Conservation (phyloP, 2,888 invertebrate genomes). For the Synanthedon formicaeformis region DNA sequence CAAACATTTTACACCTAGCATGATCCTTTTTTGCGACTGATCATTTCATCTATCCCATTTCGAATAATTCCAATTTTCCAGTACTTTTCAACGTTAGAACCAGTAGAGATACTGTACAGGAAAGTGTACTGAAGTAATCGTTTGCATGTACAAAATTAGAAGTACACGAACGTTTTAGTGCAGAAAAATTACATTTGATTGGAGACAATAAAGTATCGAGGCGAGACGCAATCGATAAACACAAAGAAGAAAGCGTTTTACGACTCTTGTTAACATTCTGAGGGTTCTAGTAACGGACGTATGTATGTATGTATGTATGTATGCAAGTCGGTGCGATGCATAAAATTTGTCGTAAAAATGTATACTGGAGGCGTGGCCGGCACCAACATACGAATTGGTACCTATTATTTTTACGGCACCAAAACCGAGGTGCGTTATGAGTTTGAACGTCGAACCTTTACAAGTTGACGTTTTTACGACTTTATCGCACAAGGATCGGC, state of each 20-base stretch:
- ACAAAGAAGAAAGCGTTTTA: slow-evolving; percentile 14
- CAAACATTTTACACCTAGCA: too few relatives aligned
- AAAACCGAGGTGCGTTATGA: slow-evolving; percentile 41
- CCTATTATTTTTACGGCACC: slow-evolving; percentile 33
- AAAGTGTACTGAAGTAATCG: too few relatives aligned
- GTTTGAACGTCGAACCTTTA: slow-evolving; percentile 22
- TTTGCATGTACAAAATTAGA: too few relatives aligned
- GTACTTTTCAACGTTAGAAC: too few relatives aligned
- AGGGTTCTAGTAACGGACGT: slow-evolving; percentile 17
- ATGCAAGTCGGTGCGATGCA: slow-evolving; percentile 15
- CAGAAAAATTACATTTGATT: slow-evolving; percentile 5
- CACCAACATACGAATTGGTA: slow-evolving; percentile 24
- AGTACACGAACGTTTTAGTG: too few relatives aligned
- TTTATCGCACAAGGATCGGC: slow-evolving; percentile 37
- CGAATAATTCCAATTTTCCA: too few relatives aligned
- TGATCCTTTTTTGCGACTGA: too few relatives aligned
- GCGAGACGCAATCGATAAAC: slow-evolving; percentile 9
- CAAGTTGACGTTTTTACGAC: slow-evolving; percentile 51
- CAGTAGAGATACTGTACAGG: too few relatives aligned
- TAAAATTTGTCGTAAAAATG: slow-evolving; percentile 39
- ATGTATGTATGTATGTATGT: slow-evolving; percentile 12
- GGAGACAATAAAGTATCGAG: slow-evolving; percentile 4
- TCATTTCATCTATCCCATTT: too few relatives aligned
- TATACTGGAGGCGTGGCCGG: slow-evolving; percentile 23
- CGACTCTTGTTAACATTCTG: slow-evolving; percentile 23